These are phyloP conservation scores for Gavialis gangeticus DNA, from an alignment of 2,113 vertebrate species.

Conservation along the genomic window DNA sequence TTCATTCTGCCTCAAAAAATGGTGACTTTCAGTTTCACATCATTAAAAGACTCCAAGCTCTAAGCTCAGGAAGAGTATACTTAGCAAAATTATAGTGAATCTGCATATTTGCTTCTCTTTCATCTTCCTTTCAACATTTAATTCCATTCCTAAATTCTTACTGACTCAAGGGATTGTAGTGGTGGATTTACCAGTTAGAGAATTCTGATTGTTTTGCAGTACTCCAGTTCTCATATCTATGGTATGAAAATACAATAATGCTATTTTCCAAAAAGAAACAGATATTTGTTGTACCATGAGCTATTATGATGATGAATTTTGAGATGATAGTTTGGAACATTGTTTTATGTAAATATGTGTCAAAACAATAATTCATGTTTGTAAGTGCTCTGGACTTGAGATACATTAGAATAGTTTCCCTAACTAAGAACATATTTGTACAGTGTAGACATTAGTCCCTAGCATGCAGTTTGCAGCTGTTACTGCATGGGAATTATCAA, in stretches of 20 bases:
- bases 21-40: fast-evolving
- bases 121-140: neutral
- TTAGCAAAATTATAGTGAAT: neutral
- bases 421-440: neutral
- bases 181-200: neutral
- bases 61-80: neutral
- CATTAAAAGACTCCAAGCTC: fast-evolving
- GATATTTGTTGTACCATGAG: neutral
- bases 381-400: neutral
- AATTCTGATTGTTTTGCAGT: neutral
- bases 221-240: neutral
- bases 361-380: neutral
- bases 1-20: neutral
- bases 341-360: neutral
- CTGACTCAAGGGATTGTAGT: neutral
- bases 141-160: neutral
- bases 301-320: neutral
- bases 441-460: neutral
- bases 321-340: neutral
- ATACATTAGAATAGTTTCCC: neutral
- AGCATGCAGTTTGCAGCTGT: neutral
- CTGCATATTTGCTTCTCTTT: neutral
- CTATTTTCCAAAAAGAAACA: neutral
- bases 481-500: too few relatives aligned
- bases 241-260: neutral